Evolutionary conservation across 2,113 vertebrate species (phyloP), one percentile per base, ranked within the genome.

Genomic region (Vulpes ferrilata): DNA sequence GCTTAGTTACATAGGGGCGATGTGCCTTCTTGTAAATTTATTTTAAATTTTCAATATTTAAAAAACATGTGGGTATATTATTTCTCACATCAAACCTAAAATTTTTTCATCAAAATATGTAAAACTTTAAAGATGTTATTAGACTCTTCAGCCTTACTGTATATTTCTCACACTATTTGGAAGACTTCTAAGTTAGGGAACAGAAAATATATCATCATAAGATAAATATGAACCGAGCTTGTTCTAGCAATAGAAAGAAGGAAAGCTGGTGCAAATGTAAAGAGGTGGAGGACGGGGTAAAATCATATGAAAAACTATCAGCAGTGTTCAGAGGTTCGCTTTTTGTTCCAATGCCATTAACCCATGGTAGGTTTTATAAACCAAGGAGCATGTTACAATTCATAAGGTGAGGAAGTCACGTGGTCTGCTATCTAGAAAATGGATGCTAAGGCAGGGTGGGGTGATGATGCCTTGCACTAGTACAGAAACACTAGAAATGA

Each of bases 31-130:
- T 84, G 0, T 71, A 84, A 43, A 48, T 90, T 86, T 79, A 89
- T 83, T 85, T 85, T 55, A 93, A 59, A 27, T 81, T 76, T 93
- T 95, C 23, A 89, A 51, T 57, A 81, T 90, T 82, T 27, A 43
- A 88, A 80, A 89, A 35, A 60, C 11, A 86, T 48, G 84, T 48
- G 7, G 20, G 1, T 11, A 20, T 7, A 55, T 59, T 89, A 81
- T 67, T 69, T 95, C 92, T 95, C n/a, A 92, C 15, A 2, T 5
- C 11, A 86, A 90, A 84, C 8, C 17, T 64, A 3, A 69, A 95
- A 48, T 12, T 4, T 35, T 89, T 32, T 74, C 3, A 81, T 32
- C 15, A 62, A 80, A 96, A 59, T 48, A 65, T 78, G 11, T 2
- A 81, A 90, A 90, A 53, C 53, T 76, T 51, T 51, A 59, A 89